Base-by-base conservation (phyloP, 2,113 vertebrate genomes). In the Clinocottus analis region DNA sequence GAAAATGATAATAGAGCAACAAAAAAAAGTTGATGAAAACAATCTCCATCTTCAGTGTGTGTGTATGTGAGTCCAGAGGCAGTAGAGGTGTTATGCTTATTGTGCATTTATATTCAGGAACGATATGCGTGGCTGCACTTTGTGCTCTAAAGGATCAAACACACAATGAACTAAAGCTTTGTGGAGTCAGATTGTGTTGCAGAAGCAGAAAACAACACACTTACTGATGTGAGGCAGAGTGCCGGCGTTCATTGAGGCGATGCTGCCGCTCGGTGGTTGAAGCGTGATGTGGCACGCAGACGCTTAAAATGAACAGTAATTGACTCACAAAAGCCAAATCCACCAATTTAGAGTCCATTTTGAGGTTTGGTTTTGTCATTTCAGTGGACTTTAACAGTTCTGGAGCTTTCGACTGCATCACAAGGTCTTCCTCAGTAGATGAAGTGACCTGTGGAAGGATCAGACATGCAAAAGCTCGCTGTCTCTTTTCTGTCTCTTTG, bases 191-290 rank as follows among this genome's bases (percentile, higher is more conserved):
- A 16, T 16, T 25, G n/a, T 49, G 41, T 33, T 31, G 21, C 5
- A 29, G 23, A 21, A 10, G 7, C 1, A 11, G n/a, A 59, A 33
- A 53, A 55, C 12, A 21, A 71, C 10, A 63, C 9, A 1, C 31
- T 31, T 35, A 0, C 23, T 1, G 17, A 62, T 23, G 17, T 17
- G 23, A 41, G 19, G 56, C 35, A 37, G 35, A 37, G 72, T 19
- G 39, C 39, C 9, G 31, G 4, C 21, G 19, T 11, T 21, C 0
- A 1, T n/a, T 51, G 27, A 41, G 37, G n/a, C 70, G 39, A 45
- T 5, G 35, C 71, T 72, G 80, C 61, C 80, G 0, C 27, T 17
- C n/a, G 14, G 84, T 79, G 71, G 76, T 72, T 13, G 43, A 58
- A 66, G 9, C 4, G 2, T 16, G 65, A 6, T 12, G 49, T 13